A percentile compares a stretch with the other conserved stretches of the same genome.
Evolutionary conservation across 2,797 vertebrate species (phyloP).

Genomic region (Agapornis canus): DNA sequence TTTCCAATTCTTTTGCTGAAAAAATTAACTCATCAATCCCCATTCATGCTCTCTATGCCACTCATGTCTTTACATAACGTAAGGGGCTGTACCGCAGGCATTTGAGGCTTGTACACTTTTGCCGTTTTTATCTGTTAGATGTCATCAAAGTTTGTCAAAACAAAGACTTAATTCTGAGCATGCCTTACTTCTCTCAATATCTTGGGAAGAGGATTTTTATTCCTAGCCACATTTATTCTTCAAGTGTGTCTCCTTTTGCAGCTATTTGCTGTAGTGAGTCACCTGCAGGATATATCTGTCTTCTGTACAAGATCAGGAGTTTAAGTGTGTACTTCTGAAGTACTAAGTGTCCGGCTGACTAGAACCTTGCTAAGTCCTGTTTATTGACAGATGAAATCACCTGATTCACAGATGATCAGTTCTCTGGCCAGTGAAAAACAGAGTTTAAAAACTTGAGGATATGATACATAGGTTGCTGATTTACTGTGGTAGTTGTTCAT

Average conservation of each 20-base stretch:
- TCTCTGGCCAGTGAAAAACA: not conserved
- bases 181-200: not conserved
- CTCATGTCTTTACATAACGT: not conserved
- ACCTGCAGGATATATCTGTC: not conserved
- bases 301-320: not conserved
- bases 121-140: not conserved
- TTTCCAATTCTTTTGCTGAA: not conserved
- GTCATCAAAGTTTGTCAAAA: not conserved
- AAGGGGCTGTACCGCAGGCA: not conserved
- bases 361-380: not conserved
- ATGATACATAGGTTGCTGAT: not conserved
- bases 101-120: not conserved
- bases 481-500: not conserved
- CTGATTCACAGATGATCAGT: not conserved
- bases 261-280: not conserved
- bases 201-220: not conserved
- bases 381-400: not conserved
- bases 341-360: not conserved
- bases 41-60: not conserved
- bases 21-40: not conserved
- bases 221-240: not conserved
- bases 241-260: not conserved
- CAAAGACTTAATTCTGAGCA: not conserved
- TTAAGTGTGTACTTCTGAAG: not conserved
- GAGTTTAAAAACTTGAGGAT: not conserved